Base-by-base conservation (phyloP, 2,888 invertebrate genomes). In the Patella ulyssiponensis region DNA sequence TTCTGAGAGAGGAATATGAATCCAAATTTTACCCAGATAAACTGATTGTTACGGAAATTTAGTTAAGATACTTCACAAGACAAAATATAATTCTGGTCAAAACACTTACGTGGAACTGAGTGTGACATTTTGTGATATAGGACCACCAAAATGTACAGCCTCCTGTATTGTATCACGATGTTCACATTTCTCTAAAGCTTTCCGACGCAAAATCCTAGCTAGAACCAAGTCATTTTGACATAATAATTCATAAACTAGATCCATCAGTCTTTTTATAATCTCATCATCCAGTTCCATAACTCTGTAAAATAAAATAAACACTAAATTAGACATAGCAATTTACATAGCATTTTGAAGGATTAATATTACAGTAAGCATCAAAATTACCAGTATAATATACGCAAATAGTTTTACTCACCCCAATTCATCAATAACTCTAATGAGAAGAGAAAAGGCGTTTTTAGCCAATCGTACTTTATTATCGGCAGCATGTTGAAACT, bases 361-460 rank as follows among this genome's bases (percentile, higher is more conserved):
- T 69, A 69, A 69, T 23, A 69, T 69, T 23, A 20, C 69, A 69
- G 17, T 23, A 69, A 69, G 11, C 69, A 69, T 69, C 27, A 20
- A 17, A 27, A 69, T 27, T 23, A 69, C 14, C 69, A 17, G 14
- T 23, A 69, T 23, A 20, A 69, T 23, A 20, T 69, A 23, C 14
- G 11, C 27, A 23, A 23, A 27, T 69, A 69, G 15, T 9, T 44
- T 44, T 44, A 94, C 96, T 95, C 92, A 98, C 98, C 98, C 98
- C 87, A 99, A 94, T 92, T 98, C 98, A 88, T 97, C 97, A 77
- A 99, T 97, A 80, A 98, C 97, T 87, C 98, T 93, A 74, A 98
- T 97, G 82, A 99, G 94, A 83, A 99, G 93, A 70, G 97, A 96
- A 92, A 99, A 97, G 7, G 97, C 94, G 93, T 98, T 96, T 80